Base-by-base conservation (phyloP, 2,113 vertebrate species). In the Myxocyprinus asiaticus region DNA sequence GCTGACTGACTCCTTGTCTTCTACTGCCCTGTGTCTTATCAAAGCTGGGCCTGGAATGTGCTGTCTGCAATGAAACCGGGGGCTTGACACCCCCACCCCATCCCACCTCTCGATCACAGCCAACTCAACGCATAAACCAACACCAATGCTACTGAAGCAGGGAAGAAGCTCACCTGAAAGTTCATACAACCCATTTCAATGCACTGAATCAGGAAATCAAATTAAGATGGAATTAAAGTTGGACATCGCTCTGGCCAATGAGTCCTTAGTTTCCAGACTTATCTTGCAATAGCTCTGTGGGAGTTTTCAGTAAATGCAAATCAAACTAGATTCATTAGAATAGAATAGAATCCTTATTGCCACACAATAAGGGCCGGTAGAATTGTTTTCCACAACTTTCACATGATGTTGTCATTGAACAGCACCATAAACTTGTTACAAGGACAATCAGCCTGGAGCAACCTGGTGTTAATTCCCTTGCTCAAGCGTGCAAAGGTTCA, bases 1-100 rank as follows among this genome's bases (percentile, higher is more conserved):
- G 76, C 76, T 85, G 78, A 79, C 75, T 77, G 75, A 85, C 81
- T 83, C 80, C 84, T 82, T 85, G 71, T 67, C 81, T 78, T n/a
- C 45, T 65, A 53, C 84, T 66, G 79, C 82, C 75, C 78, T 83
- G 84, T 79, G 78, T 85, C 81, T 85, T 85, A 83, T 85, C 84
- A 85, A 81, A 55, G 50, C 42, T 72, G 59, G 61, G 78, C 10
- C 75, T 78, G 84, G 84, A 85, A 85, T 85, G 84, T 81, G 81
- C 44, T 9, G 68, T 78, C 78, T 80, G 74, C 59, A 68, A 75
- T 71, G 78, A 77, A 73, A 77, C 12, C 33, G 17, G 69, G 61
- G 74, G 51, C 67, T 73, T 48, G 47, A 66, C 65, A n/a, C 73
- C 68, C 61, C 68, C 42, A 50, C 42, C n/a, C 22, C 14, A 63